Evolutionary conservation across 2,888 invertebrate species (phyloP), one percentile per base, ranked within the genome.

Genomic region (Shargacucullia verbasci): DNA sequence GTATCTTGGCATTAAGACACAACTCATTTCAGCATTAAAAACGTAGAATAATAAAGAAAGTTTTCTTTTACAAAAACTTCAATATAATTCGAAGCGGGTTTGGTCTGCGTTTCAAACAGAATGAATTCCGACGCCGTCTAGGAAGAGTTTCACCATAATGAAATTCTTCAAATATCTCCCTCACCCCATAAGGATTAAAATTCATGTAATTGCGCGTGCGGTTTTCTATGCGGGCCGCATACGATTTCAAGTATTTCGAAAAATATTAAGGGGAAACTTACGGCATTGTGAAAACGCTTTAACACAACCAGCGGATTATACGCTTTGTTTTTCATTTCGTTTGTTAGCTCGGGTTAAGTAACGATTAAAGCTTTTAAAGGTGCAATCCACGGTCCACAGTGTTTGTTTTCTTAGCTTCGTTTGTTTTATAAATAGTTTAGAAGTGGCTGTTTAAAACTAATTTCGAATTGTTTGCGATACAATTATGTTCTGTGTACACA

Each of bases 131-230:
- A 79, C 83, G 80, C 78, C 78, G 76, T 83, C 85, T 84, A 85
- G 79, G 84, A 85, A 84, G 82, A 89, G 86, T 86, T 89, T 88
- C 81, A 82, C 85, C 84, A 84, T 91, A 92, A 93, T 93, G 90
- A 92, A 93, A 93, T 93, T 93, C 92, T 88, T 90, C 79, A 90
- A 89, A 91, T 89, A 90, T 87, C 86, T 66, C 81, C 79, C 83
- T 80, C 83, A 69, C 80, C 74, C 78, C 70, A 81, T 85, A 83
- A 74, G 82, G 83, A 88, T 90, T 91, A 87, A 88, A 90, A 89
- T 91, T 88, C 84, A 83, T 85, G 83, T 90, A 87, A 90, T 87
- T 87, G 83, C 82, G 81, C 78, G 76, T 83, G 85, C 77, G 83
- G 84, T 85, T 84, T 78, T 44, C 64, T 62, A 65, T 69, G 69